These are phyloP conservation scores for Phylloscopus trochiloides DNA, from an alignment of 2,113 vertebrate species.

Conservation along the genomic window DNA sequence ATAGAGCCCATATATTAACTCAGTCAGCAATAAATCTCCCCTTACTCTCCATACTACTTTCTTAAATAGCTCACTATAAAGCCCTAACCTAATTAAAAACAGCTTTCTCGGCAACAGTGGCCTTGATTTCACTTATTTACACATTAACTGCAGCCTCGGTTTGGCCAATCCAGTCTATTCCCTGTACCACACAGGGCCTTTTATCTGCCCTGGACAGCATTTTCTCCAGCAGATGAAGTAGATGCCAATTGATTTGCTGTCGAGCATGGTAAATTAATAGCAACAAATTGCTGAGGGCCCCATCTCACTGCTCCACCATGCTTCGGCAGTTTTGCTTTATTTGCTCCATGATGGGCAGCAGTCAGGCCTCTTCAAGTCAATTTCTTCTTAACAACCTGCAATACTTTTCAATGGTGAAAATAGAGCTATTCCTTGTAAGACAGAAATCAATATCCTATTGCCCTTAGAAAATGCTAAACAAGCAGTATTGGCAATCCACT, in stretches of 20 bases:
- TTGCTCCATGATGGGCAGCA: conserved; percentile 88
- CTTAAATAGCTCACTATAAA: conserved; percentile 75
- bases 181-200: conserved; percentile 75
- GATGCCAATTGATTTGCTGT: conserved; percentile 96
- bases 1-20: conserved; percentile 57
- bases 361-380: conserved; percentile 91
- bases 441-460: conserved; percentile 98
- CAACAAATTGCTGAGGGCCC: conserved; percentile 88
- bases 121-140: conserved; percentile 88
- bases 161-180: conserved; percentile 80
- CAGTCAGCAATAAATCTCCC: conserved; percentile 66
- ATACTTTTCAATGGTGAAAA: conserved; percentile 92
- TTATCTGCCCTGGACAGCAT: conserved; percentile 85
- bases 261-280: conserved; percentile 91
- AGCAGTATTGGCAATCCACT: conserved; percentile 96
- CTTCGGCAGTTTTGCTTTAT: conserved; percentile 87
- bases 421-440: conserved; percentile 94
- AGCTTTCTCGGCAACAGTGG: conserved; percentile 77
- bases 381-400: conserved; percentile 95
- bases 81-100: conserved; percentile 82
- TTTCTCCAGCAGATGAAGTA: conserved; percentile 86
- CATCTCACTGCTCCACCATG: conserved; percentile 83
- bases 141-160: conserved; percentile 81
- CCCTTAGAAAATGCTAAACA: conserved; percentile 99
- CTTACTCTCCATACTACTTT: conserved; percentile 61